Conservation (phyloP, 2,888 invertebrate genomes). For the Lycaena phlaeas region DNA sequence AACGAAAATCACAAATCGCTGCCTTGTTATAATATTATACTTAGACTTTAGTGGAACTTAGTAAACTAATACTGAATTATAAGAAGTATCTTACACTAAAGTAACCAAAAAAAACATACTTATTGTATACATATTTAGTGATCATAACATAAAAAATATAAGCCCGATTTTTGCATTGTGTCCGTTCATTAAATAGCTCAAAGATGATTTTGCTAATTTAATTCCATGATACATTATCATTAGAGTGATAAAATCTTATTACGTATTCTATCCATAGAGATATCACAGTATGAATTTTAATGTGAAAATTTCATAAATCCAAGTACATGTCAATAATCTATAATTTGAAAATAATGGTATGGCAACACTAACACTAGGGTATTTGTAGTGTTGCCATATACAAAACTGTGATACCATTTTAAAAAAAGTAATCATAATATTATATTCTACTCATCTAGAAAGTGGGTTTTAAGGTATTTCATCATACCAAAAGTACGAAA, state of each 20-base stretch:
- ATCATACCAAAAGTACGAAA: constrained; percentile 98
- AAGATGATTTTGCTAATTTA: neutral
- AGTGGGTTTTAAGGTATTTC: constrained; percentile 95
- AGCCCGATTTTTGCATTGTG: too few relatives aligned
- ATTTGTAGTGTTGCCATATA: neutral
- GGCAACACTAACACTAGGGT: neutral
- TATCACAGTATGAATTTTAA: neutral
- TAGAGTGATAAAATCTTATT: neutral
- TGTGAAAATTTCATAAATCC: neutral
- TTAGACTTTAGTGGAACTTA: too few relatives aligned
- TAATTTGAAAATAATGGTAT: neutral
- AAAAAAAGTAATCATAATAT: too few relatives aligned
- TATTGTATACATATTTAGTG: too few relatives aligned
- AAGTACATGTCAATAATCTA: neutral
- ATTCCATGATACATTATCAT: neutral
- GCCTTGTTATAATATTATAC: too few relatives aligned
- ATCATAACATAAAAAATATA: too few relatives aligned
- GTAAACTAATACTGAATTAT: too few relatives aligned
- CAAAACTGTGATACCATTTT: neutral
- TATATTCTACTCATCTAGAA: constrained; percentile 71
- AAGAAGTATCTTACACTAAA: too few relatives aligned
- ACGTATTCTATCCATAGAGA: neutral
- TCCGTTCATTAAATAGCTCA: too few relatives aligned
- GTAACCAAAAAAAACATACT: too few relatives aligned
- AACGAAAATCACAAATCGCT: too few relatives aligned